Evolutionary conservation across 2,797 vertebrate species (phyloP), one percentile per base, ranked within the genome.

Genomic region (Acipenser ruthenus): DNA sequence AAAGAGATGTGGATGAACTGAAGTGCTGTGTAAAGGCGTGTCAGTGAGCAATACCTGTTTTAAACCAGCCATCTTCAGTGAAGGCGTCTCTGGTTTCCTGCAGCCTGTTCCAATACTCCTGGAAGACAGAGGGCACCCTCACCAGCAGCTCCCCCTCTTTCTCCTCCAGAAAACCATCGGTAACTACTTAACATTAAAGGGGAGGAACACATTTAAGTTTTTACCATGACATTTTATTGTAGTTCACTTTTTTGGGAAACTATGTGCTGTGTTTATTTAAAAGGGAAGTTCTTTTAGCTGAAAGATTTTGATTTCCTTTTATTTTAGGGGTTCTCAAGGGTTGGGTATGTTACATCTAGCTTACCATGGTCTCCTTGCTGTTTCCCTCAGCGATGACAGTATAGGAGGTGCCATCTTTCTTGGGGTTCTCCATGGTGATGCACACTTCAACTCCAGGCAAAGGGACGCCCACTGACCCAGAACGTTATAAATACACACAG

Each of bases 81-180:
- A 98, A 97, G 52, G 93, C 80, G 0, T 85, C 88, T 1, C 50
- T 75, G 0, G 94, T 99, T 60, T 94, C 95, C 49, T 81, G 80
- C 47, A 92, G 85, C 69, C 87, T 92, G 80, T 92, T 92, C 95
- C 95, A 97, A 84, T 99, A 99, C 70, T 95, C 87, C 0, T 79
- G 92, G 77, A 99, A 99, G 65, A 99, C 93, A 0, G 91, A 89
- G 0, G 90, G 82, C 1, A 96, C 96, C 63, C 78, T 89, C 68
- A 98, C 93, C 5, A 92, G 78, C 73, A 98, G 91, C 75, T 97
- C 93, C 0, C 96, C 96, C 64, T 97, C 94, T 63, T 90, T 94
- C 0, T 84, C 90, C 66, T 93, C 87, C 6, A 93, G 80, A 60
- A 10, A 60, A 37, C 23, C 23, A 37, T 37, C 4, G 23, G 23